Conservation (phyloP, 1,140 invertebrate genomes). For the Antheraea mylitta region DNA sequence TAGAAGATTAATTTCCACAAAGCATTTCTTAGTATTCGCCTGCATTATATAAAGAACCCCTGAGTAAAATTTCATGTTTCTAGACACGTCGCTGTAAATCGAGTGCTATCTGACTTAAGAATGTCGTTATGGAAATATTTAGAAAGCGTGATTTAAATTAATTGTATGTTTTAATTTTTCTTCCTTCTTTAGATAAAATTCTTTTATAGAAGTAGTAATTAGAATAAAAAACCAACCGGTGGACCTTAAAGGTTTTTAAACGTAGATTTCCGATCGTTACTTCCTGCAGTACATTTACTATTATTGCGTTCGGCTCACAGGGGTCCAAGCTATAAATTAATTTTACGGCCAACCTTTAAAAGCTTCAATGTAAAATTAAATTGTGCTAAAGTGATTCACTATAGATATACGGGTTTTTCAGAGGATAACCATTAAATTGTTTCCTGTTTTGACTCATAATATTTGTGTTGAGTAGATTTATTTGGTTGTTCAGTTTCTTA, state of each 20-base stretch:
- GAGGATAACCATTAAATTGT: slow-evolving; percentile 1
- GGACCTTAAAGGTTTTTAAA: not conserved
- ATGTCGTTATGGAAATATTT: too few species aligned
- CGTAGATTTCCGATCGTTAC: not conserved
- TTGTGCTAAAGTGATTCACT: slow-evolving; percentile 5
- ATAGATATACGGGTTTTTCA: slow-evolving; percentile 4
- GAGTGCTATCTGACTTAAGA: too few species aligned
- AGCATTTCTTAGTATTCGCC: too few species aligned
- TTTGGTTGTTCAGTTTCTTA: not conserved
- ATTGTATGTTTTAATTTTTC: too few species aligned
- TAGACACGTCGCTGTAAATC: too few species aligned
- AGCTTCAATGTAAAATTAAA: slow-evolving; percentile 19
- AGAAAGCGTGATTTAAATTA: too few species aligned
- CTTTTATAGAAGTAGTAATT: not conserved
- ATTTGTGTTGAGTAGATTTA: not conserved
- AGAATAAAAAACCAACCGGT: not conserved
- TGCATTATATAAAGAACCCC: too few species aligned
- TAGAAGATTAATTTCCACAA: too few species aligned
- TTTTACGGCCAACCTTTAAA: slow-evolving; percentile 15
- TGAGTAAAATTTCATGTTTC: too few species aligned
- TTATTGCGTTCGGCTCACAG: slow-evolving; percentile 4
- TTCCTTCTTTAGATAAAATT: not conserved
- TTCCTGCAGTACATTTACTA: not conserved
- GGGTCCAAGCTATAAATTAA: slow-evolving; percentile 14
- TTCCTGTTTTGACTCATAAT: not conserved